These are phyloP conservation scores for Enoplolaimus lenunculus DNA, from an alignment of 2,888 invertebrate genomes.

Conservation along the genomic window DNA sequence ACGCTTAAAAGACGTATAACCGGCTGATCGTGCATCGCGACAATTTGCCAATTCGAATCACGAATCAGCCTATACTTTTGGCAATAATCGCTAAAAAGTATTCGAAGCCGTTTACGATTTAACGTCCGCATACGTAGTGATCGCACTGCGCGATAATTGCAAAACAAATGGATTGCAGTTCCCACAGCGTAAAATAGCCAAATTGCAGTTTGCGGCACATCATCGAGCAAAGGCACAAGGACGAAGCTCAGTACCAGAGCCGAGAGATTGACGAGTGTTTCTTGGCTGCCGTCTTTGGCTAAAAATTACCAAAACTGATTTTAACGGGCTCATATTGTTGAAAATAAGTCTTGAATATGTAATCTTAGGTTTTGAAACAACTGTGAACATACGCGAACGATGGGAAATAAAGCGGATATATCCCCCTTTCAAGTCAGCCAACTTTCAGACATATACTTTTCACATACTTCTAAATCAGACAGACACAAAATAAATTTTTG, in stretches of 20 bases:
- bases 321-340: no score
- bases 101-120: conserved; percentile 61
- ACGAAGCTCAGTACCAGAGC: conserved; percentile 65
- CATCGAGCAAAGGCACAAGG: conserved; percentile 53
- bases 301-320: no score
- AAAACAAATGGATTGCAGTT: conserved; percentile 54
- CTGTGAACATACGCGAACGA: no score
- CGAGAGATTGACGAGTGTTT: conserved; percentile 78
- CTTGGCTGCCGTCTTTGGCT: conserved; percentile 90
- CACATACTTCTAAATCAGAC: no score
- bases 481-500: no score
- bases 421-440: no score
- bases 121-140: conserved; percentile 63
- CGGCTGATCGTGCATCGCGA: no score
- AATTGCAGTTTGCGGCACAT: conserved; percentile 30
- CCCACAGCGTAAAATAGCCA: not conserved
- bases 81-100: conserved; percentile 49
- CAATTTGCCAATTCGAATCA: no score
- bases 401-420: no score
- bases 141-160: conserved; percentile 73
- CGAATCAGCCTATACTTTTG: not conserved
- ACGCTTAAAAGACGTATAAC: conserved; percentile 42
- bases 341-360: no score
- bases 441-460: no score
- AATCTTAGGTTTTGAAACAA: no score